phyloP scores from a whole-genome alignment of 2,888 invertebrate genomes.

The Zeuzera pyrina region DNA sequence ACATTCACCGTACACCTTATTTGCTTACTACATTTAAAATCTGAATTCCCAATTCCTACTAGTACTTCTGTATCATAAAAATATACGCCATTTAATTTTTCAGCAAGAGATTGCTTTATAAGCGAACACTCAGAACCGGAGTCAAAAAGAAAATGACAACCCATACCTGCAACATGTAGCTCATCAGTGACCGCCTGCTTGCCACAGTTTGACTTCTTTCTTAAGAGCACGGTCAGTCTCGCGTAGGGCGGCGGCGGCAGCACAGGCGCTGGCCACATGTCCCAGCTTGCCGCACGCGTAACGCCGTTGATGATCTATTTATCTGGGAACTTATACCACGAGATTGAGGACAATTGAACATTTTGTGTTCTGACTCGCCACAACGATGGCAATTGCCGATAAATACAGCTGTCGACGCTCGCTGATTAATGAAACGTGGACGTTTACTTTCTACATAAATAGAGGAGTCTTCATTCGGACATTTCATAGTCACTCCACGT shows the following conservation, averaged over 20 bases:
- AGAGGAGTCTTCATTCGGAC: not conserved
- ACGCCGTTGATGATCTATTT: not conserved
- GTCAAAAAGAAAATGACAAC: conserved; percentile 5
- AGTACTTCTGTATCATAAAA: not conserved
- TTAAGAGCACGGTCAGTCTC: not conserved
- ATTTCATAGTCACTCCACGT: conserved; percentile 1
- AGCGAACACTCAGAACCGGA: conserved; percentile 5
- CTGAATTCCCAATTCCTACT: not conserved
- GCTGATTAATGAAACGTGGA: too few relatives aligned
- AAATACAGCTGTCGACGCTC: not conserved
- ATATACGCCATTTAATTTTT: not conserved
- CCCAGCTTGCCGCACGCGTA: conserved; percentile 3
- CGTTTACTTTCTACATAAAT: not conserved
- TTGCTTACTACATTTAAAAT: conserved; percentile 1
- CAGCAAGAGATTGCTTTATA: not conserved
- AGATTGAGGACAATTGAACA: not conserved
- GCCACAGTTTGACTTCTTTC: conserved; percentile 6
- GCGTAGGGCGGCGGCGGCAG: not conserved
- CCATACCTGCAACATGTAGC: conserved; percentile 2
- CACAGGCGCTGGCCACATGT: not conserved
- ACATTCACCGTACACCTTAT: not conserved
- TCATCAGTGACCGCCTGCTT: not conserved
- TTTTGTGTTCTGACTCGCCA: conserved; percentile 1
- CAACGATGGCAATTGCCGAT: conserved; percentile 1
- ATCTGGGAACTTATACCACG: not conserved